Evolutionary conservation across 92 coral and sea anemone species (phyloP).

Genomic region (Paramuricea clavata): DNA sequence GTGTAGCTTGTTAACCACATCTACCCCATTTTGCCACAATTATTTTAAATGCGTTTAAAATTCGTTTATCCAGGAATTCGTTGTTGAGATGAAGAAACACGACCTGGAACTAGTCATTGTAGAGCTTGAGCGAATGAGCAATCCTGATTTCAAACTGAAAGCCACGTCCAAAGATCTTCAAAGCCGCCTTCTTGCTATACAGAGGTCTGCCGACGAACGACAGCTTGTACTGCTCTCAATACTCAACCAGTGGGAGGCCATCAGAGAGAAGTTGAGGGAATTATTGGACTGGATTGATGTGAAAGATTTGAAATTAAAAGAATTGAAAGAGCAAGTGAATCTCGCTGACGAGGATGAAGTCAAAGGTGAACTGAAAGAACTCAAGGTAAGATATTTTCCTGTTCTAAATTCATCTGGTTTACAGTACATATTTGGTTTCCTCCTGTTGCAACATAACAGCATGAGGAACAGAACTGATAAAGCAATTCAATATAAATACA

Average conservation of each 20-base stretch:
- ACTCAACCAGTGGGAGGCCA: conserved; percentile 18
- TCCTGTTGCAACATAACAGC: not conserved
- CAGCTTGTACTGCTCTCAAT: conserved; percentile 15
- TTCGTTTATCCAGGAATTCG: not conserved
- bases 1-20: too few relatives aligned
- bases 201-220: conserved; percentile 23
- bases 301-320: conserved; percentile 80
- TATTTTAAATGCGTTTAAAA: too few relatives aligned
- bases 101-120: conserved; percentile 29
- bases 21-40: too few relatives aligned
- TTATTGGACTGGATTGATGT: conserved; percentile 87
- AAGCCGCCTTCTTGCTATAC: conserved; percentile 10
- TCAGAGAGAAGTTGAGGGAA: conserved; percentile 22
- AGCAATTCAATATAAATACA: not conserved
- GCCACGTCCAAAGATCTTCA: conserved; percentile 35
- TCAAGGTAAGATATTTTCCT: too few relatives aligned
- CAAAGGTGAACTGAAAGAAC: conserved; percentile 55
- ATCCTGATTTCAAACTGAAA: conserved; percentile 38
- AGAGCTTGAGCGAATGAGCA: conserved; percentile 39
- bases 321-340: conserved; percentile 75
- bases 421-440: not conserved
- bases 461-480: not conserved
- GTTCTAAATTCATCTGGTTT: too few relatives aligned
- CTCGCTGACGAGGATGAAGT: conserved; percentile 87
- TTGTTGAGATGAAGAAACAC: not conserved